Base-by-base conservation (phyloP, 2,797 vertebrate genomes). In the Morus bassanus region DNA sequence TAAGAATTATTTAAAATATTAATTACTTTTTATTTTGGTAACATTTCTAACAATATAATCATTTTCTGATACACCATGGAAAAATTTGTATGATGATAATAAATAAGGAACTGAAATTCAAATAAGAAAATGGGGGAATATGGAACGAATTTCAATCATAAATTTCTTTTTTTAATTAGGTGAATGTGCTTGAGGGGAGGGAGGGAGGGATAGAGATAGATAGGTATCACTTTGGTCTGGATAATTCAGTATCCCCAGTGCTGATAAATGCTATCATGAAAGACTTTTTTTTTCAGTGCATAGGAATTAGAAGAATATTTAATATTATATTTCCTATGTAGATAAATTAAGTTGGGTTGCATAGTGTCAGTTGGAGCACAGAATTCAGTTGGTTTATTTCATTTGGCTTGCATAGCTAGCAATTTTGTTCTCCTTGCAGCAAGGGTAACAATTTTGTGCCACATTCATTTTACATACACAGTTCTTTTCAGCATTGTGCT, bases 401-500 rank as follows among this genome's bases (percentile, higher is more conserved):
- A 8, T 76, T 91, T 51, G 63, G 21, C 50, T 91, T 86, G 64
- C 53, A 48, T 15, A 73, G 76, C 63, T 73, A 41, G 67, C 45
- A 60, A 3, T 83, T 90, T 73, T 87, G 33, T 84, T 96, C 80
- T 95, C 64, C 70, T 89, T 94, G 89, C 70, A 65, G 68, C 91
- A 81, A 83, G 68, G 74, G 59, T 90, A 68, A 35, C 59, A 56
- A 4, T 72, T 78, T 33, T 57, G 65, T 59, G 77, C 68, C 80
- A 61, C 33, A 0, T 79, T 69, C 27, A 13, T 85, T 85, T 75
- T 81, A 50, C 69, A 35, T 60, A 51, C 1, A 0, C 41, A 19
- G 72, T n/a, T 82, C 60, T 84, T 56, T 94, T 67, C 84, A 70
- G 78, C 73, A 13, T 48, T 37, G 51, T 72, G 72, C 76, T 88